Conservation (phyloP, 2,888 invertebrate species). For the Odontothrips loti region DNA sequence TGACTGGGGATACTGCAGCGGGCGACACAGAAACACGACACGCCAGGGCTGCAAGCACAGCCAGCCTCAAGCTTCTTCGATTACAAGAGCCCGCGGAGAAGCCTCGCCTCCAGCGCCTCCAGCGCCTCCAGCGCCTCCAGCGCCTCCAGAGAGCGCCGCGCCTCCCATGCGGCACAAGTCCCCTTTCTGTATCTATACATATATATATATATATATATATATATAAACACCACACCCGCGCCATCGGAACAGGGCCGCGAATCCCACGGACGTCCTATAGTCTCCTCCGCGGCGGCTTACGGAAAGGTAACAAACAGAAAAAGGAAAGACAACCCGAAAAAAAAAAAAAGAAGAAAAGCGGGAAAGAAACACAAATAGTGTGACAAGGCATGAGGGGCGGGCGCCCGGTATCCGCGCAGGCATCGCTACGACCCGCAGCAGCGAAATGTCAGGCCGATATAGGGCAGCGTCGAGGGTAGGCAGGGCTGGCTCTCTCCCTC, state of each 20-base stretch:
- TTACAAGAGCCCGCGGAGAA: slow-evolving; percentile 28
- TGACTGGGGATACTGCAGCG: not conserved
- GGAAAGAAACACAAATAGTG: no score
- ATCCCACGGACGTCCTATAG: not conserved
- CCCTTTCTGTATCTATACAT: no score
- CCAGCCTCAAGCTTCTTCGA: slow-evolving; percentile 6
- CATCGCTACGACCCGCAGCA: no score
- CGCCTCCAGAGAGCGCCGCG: no score
- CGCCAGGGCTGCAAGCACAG: not conserved
- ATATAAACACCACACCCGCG: no score
- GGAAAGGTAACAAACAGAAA: not conserved
- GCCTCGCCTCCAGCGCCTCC: slow-evolving; percentile 8
- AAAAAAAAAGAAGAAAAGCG: not conserved
- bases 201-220: no score
- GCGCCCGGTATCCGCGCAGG: no score
- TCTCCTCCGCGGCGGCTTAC: not conserved
- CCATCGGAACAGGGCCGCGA: slow-evolving; percentile 39
- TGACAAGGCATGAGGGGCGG: not conserved
- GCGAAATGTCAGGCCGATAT: no score
- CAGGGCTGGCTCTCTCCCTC: no score
- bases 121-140: slow-evolving; percentile 23
- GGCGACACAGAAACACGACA: slow-evolving; percentile 24
- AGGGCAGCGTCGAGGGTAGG: no score
- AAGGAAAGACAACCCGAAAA: not conserved
- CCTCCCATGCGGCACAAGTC: no score